These are phyloP conservation scores for Octodonta nipae DNA, from an alignment of 2,888 invertebrate genomes.

Conservation along the genomic window DNA sequence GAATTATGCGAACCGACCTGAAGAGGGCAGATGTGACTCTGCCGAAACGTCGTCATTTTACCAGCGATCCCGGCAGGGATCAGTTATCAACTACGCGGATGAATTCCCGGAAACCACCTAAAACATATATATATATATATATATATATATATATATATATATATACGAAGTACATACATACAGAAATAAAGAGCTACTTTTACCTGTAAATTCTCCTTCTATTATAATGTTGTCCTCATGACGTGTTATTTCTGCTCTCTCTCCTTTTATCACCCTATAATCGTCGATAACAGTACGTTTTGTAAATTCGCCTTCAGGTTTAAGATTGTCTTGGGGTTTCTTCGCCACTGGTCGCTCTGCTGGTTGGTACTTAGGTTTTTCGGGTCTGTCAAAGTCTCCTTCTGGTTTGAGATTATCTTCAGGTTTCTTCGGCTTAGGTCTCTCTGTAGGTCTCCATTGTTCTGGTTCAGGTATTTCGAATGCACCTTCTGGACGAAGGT, in stretches of 20 bases:
- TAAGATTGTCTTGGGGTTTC: slow-evolving; percentile 32
- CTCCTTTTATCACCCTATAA: slow-evolving; percentile 46
- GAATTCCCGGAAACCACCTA: too few relatives aligned
- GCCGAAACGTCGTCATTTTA: too few relatives aligned
- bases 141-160: too few relatives aligned
- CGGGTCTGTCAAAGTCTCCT: slow-evolving; percentile 35
- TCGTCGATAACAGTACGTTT: slow-evolving; percentile 42
- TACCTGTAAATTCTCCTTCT: slow-evolving; percentile 54
- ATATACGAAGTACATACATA: too few relatives aligned
- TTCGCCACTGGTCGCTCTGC: slow-evolving; percentile 31
- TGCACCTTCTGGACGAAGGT: slow-evolving; percentile 45
- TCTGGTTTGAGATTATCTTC: slow-evolving; percentile 33
- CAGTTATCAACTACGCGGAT: too few relatives aligned
- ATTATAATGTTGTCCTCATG: slow-evolving; percentile 52
- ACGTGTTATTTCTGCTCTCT: slow-evolving; percentile 50
- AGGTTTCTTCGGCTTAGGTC: slow-evolving; percentile 28
- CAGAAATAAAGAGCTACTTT: too few relatives aligned
- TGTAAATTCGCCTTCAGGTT: slow-evolving; percentile 36
- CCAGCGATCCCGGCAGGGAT: too few relatives aligned
- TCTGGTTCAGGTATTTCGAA: slow-evolving; percentile 36
- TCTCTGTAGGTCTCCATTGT: slow-evolving; percentile 31
- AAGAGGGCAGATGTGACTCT: too few relatives aligned
- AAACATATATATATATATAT: too few relatives aligned
- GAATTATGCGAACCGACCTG: too few relatives aligned
- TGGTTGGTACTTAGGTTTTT: slow-evolving; percentile 28